Evolutionary conservation across 2,888 invertebrate genomes (phyloP).

Genomic region (Nymphalis urticae): DNA sequence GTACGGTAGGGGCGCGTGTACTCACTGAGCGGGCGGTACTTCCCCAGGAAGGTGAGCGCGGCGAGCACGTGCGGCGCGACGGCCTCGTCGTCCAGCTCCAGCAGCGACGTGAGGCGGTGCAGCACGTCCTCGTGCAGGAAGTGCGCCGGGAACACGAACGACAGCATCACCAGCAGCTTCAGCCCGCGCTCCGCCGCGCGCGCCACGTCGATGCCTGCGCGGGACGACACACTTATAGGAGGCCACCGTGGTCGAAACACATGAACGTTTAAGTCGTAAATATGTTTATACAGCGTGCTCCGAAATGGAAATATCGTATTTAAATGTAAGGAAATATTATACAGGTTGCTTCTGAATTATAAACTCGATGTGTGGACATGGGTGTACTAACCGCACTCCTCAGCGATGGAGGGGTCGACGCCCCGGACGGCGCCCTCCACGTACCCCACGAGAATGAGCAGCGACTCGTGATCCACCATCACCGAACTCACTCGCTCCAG

Average conservation of each 20-base stretch:
- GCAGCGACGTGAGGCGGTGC: conserved; percentile 87
- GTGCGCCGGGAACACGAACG: conserved; percentile 95
- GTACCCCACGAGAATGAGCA: conserved; percentile 85
- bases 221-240: too few relatives aligned
- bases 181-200: conserved; percentile 94
- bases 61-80: conserved; percentile 91
- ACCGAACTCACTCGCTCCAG: conserved; percentile 97
- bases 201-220: conserved; percentile 89
- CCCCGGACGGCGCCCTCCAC: conserved; percentile 86
- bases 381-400: conserved; percentile 65
- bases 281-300: too few relatives aligned
- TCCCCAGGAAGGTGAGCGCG: conserved; percentile 92
- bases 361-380: too few relatives aligned
- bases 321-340: too few relatives aligned
- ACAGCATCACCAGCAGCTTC: conserved; percentile 92
- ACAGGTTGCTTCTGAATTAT: too few relatives aligned
- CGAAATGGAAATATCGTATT: too few relatives aligned
- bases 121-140: conserved; percentile 93
- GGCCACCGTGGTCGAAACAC: too few relatives aligned
- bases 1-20: not conserved
- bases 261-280: not conserved
- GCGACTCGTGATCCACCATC: conserved; percentile 95
- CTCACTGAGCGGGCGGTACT: conserved; percentile 90
- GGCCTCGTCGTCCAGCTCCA: conserved; percentile 85
- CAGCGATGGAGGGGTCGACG: conserved; percentile 65